phyloP scores from a whole-genome alignment of 2,888 invertebrate species.

The Pteria penguin region DNA sequence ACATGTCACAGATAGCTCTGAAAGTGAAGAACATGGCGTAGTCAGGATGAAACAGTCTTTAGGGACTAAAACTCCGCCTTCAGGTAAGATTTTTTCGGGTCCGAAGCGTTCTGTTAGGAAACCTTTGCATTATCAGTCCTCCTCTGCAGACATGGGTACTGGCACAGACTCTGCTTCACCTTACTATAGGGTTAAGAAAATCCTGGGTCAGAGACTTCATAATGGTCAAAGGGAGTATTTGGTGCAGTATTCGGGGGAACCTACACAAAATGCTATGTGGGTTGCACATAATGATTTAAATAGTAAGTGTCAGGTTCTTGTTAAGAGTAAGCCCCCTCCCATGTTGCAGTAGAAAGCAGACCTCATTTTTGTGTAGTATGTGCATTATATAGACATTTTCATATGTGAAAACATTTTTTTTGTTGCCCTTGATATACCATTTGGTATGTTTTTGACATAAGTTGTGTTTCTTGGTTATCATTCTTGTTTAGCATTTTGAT shows the following conservation, averaged over 20 bases:
- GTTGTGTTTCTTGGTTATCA: no score
- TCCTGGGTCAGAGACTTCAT: not conserved
- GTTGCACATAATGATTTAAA: slow-evolving; percentile 1
- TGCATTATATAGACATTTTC: not conserved
- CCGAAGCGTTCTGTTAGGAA: not conserved
- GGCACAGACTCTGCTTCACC: not conserved
- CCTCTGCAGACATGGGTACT: not conserved
- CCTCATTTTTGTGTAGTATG: not conserved
- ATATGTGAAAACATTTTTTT: not conserved
- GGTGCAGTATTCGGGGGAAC: not conserved
- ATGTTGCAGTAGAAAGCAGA: not conserved
- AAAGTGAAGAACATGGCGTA: not conserved
- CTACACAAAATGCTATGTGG: slow-evolving; percentile 18
- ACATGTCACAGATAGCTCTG: not conserved
- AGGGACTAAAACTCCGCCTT: no score
- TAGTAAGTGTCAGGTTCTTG: not conserved
- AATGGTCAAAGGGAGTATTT: not conserved
- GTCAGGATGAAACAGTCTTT: not conserved
- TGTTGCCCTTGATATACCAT: no score
- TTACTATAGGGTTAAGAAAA: not conserved
- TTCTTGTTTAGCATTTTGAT: not conserved
- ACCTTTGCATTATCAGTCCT: not conserved
- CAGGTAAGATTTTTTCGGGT: not conserved
- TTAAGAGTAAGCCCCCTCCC: slow-evolving; percentile 1
- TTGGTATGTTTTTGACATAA: no score